Evolutionary conservation across 2,113 vertebrate genomes (phyloP).

Genomic region (Zeus faber): DNA sequence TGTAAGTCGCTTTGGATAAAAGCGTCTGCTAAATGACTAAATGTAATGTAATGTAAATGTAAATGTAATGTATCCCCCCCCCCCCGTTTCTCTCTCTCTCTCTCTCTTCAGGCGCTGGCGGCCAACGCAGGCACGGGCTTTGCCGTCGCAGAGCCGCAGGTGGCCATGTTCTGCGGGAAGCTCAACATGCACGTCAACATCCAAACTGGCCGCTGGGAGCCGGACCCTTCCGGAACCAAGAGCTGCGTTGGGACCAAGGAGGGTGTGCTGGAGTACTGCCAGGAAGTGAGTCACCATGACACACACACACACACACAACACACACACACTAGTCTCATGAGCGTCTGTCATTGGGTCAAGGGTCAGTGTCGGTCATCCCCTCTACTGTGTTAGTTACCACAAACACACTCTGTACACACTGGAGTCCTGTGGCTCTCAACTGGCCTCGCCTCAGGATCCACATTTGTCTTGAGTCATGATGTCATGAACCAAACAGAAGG

Average conservation of each 20-base stretch:
- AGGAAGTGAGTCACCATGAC: slow-evolving; percentile 82
- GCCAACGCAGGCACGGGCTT: slow-evolving; percentile 91
- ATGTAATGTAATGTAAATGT: no score
- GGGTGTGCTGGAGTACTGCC: slow-evolving; percentile 92
- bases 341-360: no score
- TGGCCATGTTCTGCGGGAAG: slow-evolving; percentile 97
- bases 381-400: no score
- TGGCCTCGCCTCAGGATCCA: no score
- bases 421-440: no score
- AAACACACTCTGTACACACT: no score
- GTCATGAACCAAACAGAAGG: no score
- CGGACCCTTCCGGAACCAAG: slow-evolving; percentile 86
- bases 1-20: no score
- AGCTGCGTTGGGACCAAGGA: slow-evolving; percentile 89
- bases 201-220: slow-evolving; percentile 96
- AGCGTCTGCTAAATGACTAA: no score
- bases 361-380: no score
- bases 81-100: neutral
- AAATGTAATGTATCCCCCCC: neutral
- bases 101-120: slow-evolving; percentile 82
- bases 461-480: no score
- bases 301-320: slow-evolving; percentile 2
- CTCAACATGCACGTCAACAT: slow-evolving; percentile 98
- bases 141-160: slow-evolving; percentile 91
- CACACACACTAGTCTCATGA: neutral